Percentiles rank a stretch among this genome's conserved stretches.
phyloP scores from a whole-genome alignment of 2,113 vertebrate genomes.

The Copsychus sechellarum region DNA sequence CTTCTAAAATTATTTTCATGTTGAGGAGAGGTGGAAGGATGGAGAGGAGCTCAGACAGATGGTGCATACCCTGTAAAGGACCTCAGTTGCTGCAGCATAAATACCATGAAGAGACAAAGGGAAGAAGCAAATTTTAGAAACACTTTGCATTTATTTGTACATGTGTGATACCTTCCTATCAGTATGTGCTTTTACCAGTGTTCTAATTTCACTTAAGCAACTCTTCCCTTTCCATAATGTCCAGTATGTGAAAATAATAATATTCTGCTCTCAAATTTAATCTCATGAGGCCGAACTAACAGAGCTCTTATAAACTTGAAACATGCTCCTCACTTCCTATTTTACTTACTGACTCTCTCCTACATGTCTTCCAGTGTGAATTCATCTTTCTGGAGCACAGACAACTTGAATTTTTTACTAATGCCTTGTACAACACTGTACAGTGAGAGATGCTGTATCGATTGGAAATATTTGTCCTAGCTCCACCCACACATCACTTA shows the following conservation, averaged over 20 bases:
- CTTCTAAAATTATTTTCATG: neutral
- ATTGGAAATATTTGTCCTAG: neutral
- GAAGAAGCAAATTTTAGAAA: neutral
- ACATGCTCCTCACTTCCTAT: neutral
- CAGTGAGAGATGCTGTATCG: neutral
- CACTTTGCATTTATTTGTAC: neutral
- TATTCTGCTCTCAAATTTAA: neutral
- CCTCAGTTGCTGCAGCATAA: neutral
- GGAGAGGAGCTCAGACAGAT: neutral
- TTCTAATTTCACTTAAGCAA: neutral
- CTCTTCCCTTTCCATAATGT: neutral
- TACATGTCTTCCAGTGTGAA: neutral
- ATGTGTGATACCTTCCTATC: neutral
- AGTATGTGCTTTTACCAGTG: neutral
- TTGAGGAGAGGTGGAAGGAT: neutral
- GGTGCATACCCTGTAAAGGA: neutral
- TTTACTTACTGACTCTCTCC: neutral
- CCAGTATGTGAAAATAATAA: neutral
- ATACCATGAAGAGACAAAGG: neutral
- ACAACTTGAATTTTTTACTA: neutral
- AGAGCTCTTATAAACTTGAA: neutral
- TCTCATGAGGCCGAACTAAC: neutral
- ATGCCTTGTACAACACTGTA: neutral
- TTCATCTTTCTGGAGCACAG: neutral
- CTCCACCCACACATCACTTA: neutral